Evolutionary conservation across 2,888 invertebrate genomes (phyloP), one percentile per base, ranked within the genome.

Genomic region (Lathronympha strigana): DNA sequence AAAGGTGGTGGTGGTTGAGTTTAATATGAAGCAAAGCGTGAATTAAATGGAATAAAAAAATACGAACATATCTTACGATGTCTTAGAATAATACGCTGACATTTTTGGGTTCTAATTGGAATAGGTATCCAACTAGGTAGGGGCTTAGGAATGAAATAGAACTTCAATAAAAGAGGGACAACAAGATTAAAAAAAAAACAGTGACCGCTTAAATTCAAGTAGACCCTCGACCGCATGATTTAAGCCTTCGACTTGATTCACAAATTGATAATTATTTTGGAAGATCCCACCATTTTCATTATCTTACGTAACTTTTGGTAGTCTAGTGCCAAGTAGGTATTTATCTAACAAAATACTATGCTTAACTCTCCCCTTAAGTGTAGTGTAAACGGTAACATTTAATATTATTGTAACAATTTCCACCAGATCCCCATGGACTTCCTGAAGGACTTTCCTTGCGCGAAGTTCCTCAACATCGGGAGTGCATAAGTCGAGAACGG

Each of bases 401-500:
- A 19, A 31, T 57, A 9, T 43, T 57, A 43, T 57, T 57, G 43
- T 57, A 45, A 50, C 40, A 50, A 50, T 60, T 69, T 53, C 66
- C 53, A 61, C 45, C 36, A 43, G 23, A 68, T 68, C 72, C 73
- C 69, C 64, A 71, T 61, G 71, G 67, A 74, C 67, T 54, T 58
- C 58, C 69, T 73, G 66, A 73, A 77, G 73, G 62, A 66, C 69
- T 67, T 68, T 69, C 69, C 61, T 21, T 31, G 45, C 33, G 61
- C 58, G 69, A 67, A 73, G 69, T 72, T 71, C 70, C 71, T 75
- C 70, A 76, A 66, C 74, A 81, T 77, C 62, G 79, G 76, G 78
- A 72, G 70, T 69, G 68, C 78, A 76, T 75, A 78, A 80, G 74
- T 73, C 73, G 73, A 70, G 61, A 73, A 61, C 81, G 84, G 83